Evolutionary conservation across 1,140 invertebrate genomes (phyloP).

Genomic region (Babylonia areolata): DNA sequence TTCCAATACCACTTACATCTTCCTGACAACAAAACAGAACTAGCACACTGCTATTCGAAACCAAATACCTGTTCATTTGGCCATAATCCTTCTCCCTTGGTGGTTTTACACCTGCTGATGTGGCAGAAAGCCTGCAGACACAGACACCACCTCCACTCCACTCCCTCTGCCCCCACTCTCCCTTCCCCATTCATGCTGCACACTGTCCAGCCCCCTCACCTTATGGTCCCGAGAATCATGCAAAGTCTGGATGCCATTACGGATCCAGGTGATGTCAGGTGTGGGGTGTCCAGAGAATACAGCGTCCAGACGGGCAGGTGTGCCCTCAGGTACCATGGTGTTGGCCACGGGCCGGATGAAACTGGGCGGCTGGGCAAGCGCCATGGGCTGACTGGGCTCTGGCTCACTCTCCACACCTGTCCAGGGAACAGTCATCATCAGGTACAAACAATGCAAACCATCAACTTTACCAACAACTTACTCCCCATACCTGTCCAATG

Average conservation of each 20-base stretch:
- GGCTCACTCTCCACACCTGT: constrained; percentile 87
- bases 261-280: constrained; percentile 97
- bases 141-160: too few species aligned
- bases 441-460: neutral
- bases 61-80: too few species aligned
- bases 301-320: constrained; percentile 94
- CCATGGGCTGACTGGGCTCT: constrained; percentile 87
- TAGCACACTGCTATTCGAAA: too few species aligned
- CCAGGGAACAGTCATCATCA: neutral
- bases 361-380: constrained; percentile 91
- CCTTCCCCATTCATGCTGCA: too few species aligned
- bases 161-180: too few species aligned
- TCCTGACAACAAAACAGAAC: too few species aligned
- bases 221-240: constrained; percentile 69
- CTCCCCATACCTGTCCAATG: too few species aligned
- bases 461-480: neutral
- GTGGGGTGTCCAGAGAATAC: constrained; percentile 96
- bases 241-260: constrained; percentile 86
- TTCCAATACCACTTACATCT: too few species aligned
- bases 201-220: constrained; percentile 52
- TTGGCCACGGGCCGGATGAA: constrained; percentile 85
- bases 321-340: constrained; percentile 70
- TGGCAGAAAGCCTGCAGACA: too few species aligned
- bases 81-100: too few species aligned
- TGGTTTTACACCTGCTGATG: too few species aligned